Evolutionary conservation across 2,113 vertebrate species (phyloP).

Genomic region (Psittacus erithacus): DNA sequence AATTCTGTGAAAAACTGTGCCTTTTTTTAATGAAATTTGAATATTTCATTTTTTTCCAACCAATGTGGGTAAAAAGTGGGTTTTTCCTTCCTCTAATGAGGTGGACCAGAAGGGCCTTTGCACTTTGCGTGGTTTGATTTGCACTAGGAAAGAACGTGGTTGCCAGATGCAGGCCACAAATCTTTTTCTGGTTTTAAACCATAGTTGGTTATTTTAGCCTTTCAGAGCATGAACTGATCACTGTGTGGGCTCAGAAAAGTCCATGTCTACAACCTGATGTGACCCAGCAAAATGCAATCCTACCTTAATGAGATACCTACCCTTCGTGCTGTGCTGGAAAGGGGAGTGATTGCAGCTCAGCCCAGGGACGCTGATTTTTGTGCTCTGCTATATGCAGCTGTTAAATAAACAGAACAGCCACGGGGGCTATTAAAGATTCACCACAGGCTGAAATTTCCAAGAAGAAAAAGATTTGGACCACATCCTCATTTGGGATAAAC

Average conservation of each 20-base stretch:
- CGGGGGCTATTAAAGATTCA: neutral
- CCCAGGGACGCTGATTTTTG: accelerated
- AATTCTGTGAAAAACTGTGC: neutral
- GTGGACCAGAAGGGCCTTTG: conserved; percentile 2
- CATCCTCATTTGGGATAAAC: neutral
- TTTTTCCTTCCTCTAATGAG: conserved; percentile 40
- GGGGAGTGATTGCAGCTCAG: neutral
- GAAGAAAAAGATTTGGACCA: neutral
- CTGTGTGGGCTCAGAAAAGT: neutral
- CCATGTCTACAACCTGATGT: accelerated
- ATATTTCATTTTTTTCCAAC: neutral
- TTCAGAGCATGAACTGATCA: neutral
- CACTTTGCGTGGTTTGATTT: conserved; percentile 26
- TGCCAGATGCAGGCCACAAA: neutral
- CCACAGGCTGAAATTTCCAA: neutral
- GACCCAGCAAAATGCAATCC: neutral
- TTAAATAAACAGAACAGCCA: neutral
- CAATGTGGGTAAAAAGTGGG: neutral
- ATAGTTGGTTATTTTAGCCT: neutral
- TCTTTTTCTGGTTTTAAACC: neutral
- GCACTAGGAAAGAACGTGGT: neutral
- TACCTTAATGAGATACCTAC: accelerated
- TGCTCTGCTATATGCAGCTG: neutral
- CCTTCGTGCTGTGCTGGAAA: neutral
- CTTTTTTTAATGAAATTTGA: neutral